These are phyloP conservation scores for Caradrina clavipalpis DNA, from an alignment of 2,888 invertebrate genomes.

Conservation along the genomic window DNA sequence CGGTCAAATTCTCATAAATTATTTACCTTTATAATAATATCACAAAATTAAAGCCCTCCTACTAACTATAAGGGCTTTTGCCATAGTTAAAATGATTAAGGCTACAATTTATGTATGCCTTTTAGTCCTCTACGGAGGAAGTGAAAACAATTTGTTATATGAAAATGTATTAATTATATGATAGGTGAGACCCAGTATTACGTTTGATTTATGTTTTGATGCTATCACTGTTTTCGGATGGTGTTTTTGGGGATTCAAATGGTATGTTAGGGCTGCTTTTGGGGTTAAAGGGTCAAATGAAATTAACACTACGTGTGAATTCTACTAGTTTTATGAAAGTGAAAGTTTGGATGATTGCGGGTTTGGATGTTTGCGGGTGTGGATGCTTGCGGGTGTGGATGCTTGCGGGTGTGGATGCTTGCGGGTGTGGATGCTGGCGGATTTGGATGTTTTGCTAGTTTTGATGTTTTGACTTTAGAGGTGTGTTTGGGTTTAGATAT, in stretches of 20 bases:
- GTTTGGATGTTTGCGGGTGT: not conserved
- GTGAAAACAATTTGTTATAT: slow-evolving; percentile 75
- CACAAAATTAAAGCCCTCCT: slow-evolving; percentile 71
- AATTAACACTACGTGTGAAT: slow-evolving; percentile 6
- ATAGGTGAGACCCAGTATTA: slow-evolving; percentile 60
- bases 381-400: not conserved
- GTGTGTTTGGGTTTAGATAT: not conserved
- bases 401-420: not conserved
- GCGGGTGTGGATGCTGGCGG: too few relatives aligned
- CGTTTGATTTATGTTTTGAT: slow-evolving; percentile 59
- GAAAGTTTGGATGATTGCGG: not conserved
- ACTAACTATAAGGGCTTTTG: slow-evolving; percentile 72
- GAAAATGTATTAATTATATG: slow-evolving; percentile 71
- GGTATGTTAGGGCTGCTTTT: slow-evolving; percentile 12
- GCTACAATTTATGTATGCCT: slow-evolving; percentile 77
- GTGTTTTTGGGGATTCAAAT: slow-evolving; percentile 25
- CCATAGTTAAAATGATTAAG: slow-evolving; percentile 76
- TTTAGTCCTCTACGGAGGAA: slow-evolving; percentile 68
- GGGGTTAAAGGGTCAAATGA: slow-evolving; percentile 11
- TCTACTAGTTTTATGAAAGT: not conserved
- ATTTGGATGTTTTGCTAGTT: not conserved
- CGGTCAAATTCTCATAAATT: slow-evolving; percentile 72
- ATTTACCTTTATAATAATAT: slow-evolving; percentile 71
- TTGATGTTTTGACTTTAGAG: not conserved
- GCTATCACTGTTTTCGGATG: slow-evolving; percentile 33